phyloP scores from a whole-genome alignment of 64 coral and sea anemone species.

The Trachythela sp. region DNA sequence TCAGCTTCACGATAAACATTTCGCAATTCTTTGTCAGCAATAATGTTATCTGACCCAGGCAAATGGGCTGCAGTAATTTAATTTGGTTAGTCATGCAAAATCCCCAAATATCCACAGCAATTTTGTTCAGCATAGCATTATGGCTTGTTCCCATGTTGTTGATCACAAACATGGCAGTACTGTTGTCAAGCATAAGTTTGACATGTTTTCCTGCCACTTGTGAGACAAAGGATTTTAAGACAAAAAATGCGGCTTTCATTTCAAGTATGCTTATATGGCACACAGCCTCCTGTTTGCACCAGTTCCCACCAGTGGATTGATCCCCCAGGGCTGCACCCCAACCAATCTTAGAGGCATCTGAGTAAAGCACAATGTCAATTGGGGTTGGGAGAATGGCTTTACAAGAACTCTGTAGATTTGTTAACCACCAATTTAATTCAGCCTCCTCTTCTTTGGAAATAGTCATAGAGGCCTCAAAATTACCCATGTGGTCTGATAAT shows the following conservation, averaged over 20 bases:
- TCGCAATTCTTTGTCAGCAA: neutral
- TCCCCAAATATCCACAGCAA: neutral
- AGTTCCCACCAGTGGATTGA: no score
- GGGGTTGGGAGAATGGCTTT: neutral
- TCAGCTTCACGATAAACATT: neutral
- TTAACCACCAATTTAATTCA: no score
- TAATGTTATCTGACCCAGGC: neutral
- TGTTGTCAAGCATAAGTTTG: conserved; percentile 50
- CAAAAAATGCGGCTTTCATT: no score
- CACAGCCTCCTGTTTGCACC: no score
- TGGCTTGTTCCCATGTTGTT: conserved; percentile 50
- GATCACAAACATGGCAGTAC: conserved; percentile 48
- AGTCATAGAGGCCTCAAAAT: no score
- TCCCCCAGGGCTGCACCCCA: conserved; percentile 59
- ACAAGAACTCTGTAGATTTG: no score
- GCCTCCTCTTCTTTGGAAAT: no score
- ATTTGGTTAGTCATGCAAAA: conserved; percentile 40
- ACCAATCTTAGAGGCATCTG: conserved; percentile 49
- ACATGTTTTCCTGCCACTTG: conserved; percentile 25
- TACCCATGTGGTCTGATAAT: no score
- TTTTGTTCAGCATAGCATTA: conserved; percentile 3
- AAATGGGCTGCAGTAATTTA: conserved; percentile 40
- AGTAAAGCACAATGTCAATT: conserved; percentile 1
- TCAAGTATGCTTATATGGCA: no score
- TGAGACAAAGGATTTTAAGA: conserved; percentile 21